Percentiles rank a stretch among this genome's conserved stretches.
Conservation (phyloP, 1,140 invertebrate genomes). For the Drosophila auraria region DNA sequence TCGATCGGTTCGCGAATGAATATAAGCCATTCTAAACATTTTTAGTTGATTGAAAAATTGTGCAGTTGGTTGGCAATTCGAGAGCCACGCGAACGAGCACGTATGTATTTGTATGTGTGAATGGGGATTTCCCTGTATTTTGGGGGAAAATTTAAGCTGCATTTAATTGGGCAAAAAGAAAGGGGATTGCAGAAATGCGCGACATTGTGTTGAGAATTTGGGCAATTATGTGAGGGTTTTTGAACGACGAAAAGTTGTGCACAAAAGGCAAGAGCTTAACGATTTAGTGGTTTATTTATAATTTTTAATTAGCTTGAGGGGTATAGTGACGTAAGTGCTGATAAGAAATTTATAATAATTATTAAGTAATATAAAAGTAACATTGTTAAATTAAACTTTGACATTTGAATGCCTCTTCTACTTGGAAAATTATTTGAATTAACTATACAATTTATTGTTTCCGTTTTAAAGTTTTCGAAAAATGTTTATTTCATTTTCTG, state of each 20-base stretch:
- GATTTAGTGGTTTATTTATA: not conserved
- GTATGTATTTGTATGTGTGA: constrained; percentile 5
- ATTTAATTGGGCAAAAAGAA: constrained; percentile 72
- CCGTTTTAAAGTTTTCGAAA: not conserved
- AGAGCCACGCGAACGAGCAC: constrained; percentile 10
- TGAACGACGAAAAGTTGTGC: constrained; percentile 3
- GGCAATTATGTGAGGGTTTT: constrained; percentile 15
- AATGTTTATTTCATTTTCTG: not conserved
- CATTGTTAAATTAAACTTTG: not conserved
- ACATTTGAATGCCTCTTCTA: not conserved
- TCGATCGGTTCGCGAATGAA: constrained; percentile 68
- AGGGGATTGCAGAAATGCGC: constrained; percentile 50
- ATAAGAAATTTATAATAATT: not conserved
- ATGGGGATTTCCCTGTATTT: constrained; percentile 1
- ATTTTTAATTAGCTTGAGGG: not conserved
- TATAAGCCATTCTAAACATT: constrained; percentile 79
- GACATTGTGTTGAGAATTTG: constrained; percentile 44
- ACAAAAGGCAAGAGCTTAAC: constrained; percentile 2
- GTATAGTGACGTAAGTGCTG: too few species aligned
- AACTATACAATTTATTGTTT: too few species aligned
- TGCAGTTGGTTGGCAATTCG: constrained; percentile 76
- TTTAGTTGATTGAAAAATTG: constrained; percentile 84
- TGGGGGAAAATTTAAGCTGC: constrained; percentile 63
- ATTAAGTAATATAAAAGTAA: too few species aligned
- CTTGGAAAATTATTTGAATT: too few species aligned